These are phyloP conservation scores for Synergus itoensis DNA, from an alignment of 2,888 invertebrate genomes.

Conservation along the genomic window DNA sequence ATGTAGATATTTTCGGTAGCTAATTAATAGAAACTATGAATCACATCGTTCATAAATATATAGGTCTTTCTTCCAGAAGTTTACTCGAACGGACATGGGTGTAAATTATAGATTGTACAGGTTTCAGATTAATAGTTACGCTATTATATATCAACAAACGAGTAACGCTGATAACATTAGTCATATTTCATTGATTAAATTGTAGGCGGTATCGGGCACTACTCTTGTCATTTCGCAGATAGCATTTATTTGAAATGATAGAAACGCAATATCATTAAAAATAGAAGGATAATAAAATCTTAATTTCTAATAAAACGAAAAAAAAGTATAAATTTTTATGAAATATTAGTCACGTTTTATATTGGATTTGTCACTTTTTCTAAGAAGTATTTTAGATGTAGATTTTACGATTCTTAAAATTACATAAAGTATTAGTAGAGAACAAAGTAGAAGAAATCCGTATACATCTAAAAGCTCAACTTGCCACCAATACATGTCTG, in stretches of 20 bases:
- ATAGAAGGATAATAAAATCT: no score
- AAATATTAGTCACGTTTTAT: no score
- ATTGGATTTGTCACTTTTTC: no score
- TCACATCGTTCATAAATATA: not conserved
- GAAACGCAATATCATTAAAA: no score
- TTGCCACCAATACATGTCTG: no score
- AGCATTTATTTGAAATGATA: not conserved
- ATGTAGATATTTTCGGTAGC: not conserved
- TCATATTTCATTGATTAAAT: conserved; percentile 24
- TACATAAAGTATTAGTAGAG: no score
- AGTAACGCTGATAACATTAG: not conserved
- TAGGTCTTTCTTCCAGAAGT: not conserved
- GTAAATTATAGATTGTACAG: not conserved
- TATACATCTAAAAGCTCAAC: no score
- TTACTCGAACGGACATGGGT: not conserved
- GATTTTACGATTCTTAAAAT: no score
- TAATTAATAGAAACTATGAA: not conserved
- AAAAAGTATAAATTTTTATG: no score
- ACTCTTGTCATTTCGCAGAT: not conserved
- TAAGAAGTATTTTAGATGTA: no score
- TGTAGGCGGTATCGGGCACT: not conserved
- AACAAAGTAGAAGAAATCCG: no score
- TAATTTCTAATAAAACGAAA: no score
- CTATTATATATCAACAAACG: conserved; percentile 16
- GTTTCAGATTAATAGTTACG: conserved; percentile 5